Percentiles rank a stretch among this genome's conserved stretches.
These are phyloP conservation scores for Goniozus legneri DNA, from an alignment of 1,140 invertebrate genomes.

Conservation along the genomic window DNA sequence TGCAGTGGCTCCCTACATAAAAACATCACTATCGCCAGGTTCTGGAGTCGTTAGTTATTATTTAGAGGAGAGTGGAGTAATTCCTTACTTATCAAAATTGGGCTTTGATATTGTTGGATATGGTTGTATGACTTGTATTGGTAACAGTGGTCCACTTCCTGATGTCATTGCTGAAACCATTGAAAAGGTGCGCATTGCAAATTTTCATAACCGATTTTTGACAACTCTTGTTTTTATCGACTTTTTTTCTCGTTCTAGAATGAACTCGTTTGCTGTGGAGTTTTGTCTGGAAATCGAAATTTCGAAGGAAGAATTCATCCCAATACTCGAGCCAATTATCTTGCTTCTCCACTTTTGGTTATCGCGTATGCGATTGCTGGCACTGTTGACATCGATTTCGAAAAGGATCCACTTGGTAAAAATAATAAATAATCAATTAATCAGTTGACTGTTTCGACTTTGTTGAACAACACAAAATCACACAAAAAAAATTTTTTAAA, in stretches of 20 bases:
- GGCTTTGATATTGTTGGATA: slow-evolving; percentile 96
- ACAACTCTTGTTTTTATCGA: neutral
- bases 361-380: slow-evolving; percentile 97
- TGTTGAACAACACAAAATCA: too few relatives aligned
- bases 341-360: slow-evolving; percentile 91
- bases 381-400: slow-evolving; percentile 92
- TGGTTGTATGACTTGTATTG: slow-evolving; percentile 98
- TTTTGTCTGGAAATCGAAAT: slow-evolving; percentile 94
- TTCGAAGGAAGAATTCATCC: slow-evolving; percentile 98
- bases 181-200: slow-evolving; percentile 69
- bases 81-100: slow-evolving; percentile 79
- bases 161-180: slow-evolving; percentile 89
- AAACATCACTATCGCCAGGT: slow-evolving; percentile 94
- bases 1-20: slow-evolving; percentile 87
- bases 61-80: slow-evolving; percentile 81
- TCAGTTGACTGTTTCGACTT: too few relatives aligned
- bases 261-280: slow-evolving; percentile 90
- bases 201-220: too few relatives aligned
- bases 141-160: slow-evolving; percentile 92
- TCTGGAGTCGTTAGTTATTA: slow-evolving; percentile 98
- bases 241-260: slow-evolving; percentile 56
- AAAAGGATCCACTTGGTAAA: slow-evolving; percentile 79
- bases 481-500: too few relatives aligned
- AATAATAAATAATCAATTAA: too few relatives aligned
- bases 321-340: slow-evolving; percentile 92